phyloP scores from a whole-genome alignment of 2,888 invertebrate species.

The Malacosoma neustria region DNA sequence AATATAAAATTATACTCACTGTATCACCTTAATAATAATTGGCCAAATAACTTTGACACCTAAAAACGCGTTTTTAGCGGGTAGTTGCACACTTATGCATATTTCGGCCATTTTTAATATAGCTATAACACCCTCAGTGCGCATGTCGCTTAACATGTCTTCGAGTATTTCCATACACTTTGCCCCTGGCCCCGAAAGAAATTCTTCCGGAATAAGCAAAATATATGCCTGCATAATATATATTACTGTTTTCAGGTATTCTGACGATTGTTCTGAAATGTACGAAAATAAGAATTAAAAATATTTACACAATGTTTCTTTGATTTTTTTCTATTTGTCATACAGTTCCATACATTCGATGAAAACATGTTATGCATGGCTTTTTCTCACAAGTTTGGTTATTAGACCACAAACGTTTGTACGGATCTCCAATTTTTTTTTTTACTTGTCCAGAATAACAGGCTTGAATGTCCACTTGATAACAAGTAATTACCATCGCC shows the following conservation, averaged over 20 bases:
- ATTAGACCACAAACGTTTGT: no score
- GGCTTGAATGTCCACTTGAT: no score
- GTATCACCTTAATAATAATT: constrained; percentile 50
- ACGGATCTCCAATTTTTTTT: no score
- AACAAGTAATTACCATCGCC: no score
- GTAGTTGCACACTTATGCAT: constrained; percentile 82
- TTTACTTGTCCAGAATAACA: no score
- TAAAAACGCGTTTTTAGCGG: constrained; percentile 82
- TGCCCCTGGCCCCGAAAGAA: constrained; percentile 81
- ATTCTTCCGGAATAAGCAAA: constrained; percentile 84
- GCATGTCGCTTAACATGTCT: constrained; percentile 85
- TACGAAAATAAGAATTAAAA: constrained; percentile 1
- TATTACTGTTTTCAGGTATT: constrained; percentile 85
- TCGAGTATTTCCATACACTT: constrained; percentile 81
- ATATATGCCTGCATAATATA: constrained; percentile 90
- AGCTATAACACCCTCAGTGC: constrained; percentile 70
- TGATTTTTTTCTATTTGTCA: no score
- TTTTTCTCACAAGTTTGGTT: no score
- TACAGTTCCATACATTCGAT: no score
- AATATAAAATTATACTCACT: constrained; percentile 35
- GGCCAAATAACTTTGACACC: constrained; percentile 72
- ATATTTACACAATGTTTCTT: constrained; percentile 1
- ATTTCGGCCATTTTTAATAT: constrained; percentile 79
- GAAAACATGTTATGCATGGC: no score
- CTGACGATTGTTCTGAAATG: constrained; percentile 84